Conservation (phyloP, 1,140 invertebrate species). For the Drosophila ambigua region DNA sequence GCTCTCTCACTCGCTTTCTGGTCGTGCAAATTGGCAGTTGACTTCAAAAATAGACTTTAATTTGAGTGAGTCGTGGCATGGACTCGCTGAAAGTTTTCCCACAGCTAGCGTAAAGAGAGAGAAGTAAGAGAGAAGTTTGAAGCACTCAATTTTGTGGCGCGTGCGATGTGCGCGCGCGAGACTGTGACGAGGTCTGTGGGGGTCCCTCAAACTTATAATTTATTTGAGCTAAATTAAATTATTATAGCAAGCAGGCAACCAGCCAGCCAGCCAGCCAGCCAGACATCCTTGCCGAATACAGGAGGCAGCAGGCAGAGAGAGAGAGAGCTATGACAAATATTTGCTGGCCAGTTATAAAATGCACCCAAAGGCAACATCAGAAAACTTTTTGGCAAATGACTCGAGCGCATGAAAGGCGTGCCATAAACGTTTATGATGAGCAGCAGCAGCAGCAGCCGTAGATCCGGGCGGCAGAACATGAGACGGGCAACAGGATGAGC, state of each 20-base stretch:
- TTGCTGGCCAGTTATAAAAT: constrained; percentile 77
- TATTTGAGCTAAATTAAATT: constrained; percentile 79
- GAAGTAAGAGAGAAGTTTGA: constrained; percentile 50
- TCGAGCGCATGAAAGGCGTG: constrained; percentile 66
- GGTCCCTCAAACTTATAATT: constrained; percentile 57
- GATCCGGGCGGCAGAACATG: constrained; percentile 9
- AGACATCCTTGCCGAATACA: neutral
- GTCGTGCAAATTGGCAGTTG: constrained; percentile 71
- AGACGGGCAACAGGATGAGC: neutral
- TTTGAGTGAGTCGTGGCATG: constrained; percentile 51
- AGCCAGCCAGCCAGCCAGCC: constrained; percentile 18
- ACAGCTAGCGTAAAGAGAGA: neutral
- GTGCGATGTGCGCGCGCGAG: constrained; percentile 57
- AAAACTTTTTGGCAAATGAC: constrained; percentile 68
- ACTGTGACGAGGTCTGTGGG: constrained; percentile 56
- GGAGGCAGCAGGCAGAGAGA: neutral
- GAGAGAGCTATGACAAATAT: constrained; percentile 60
- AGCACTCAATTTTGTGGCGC: constrained; percentile 71
- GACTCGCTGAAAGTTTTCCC: constrained; percentile 50
- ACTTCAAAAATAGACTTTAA: constrained; percentile 74
- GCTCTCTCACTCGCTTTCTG: constrained; percentile 6
- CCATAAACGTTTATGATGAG: constrained; percentile 61
- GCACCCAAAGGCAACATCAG: constrained; percentile 76
- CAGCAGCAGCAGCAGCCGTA: constrained; percentile 3
- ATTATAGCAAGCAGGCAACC: constrained; percentile 57